Base-by-base conservation (phyloP, 2,797 vertebrate genomes). In the Karalla daura region DNA sequence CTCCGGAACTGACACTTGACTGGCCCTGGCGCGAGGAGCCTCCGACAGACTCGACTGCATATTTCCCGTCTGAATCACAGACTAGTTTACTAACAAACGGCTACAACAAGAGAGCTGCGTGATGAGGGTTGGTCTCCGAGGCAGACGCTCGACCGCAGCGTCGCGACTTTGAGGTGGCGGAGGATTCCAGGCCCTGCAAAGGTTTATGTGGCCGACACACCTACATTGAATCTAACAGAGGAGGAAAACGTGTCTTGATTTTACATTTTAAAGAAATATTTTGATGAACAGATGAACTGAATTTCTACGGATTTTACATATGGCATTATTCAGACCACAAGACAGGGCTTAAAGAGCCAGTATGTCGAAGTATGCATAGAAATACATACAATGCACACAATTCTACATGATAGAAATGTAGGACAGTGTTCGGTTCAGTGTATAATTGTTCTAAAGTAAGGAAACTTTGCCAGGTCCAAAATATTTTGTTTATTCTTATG, bases 51-150 rank as follows among this genome's bases (percentile, higher is more conserved):
- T n/a, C 71, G 71, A 74, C 63, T 68, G 40, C 40, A 43, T 36
- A 36, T 51, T 62, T 76, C 55, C 61, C 36, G 43, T 76, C 78
- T 77, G 81, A 83, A 75, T 80, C 78, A 74, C 75, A 83, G 80
- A 88, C 82, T 90, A 90, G 86, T 89, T 93, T 92, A 93, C 91
- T 94, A 93, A 94, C 85, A 75, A 73, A 72, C 50, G 60, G 21
- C 46, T 59, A 46, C 52, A 27, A 46, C 41, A 63, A n/a, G 35
- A 72, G 53, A 80, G 60, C 49, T 18, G 41, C 44, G 21, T 9
- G 36, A 52, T 36, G 43, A 62, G 50, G 35, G 24, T 64, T 45
- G 4, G 6, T 36, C 8, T 15, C 12, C 11, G 14, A 18, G 43
- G 46, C 18, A 58, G 23, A 58, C 9, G 45, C 23, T 56, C 32